phyloP scores from a whole-genome alignment of 2,888 invertebrate species.

The Amiota communis region DNA sequence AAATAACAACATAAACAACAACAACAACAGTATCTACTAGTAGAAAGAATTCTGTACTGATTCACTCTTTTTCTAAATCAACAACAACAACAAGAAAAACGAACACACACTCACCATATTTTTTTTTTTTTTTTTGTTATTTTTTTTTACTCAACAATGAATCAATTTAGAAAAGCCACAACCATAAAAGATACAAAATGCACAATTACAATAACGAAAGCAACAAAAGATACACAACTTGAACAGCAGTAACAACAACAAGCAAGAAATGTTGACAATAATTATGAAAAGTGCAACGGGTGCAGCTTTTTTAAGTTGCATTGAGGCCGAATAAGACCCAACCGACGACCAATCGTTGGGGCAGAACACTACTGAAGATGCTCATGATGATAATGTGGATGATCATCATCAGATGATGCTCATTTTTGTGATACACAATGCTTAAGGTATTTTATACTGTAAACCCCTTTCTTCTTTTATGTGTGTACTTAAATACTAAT shows the following conservation, averaged over 20 bases:
- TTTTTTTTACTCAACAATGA: conserved; percentile 49
- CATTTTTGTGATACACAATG: too few species aligned
- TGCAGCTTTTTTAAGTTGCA: conserved; percentile 49
- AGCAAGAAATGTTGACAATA: conserved; percentile 45
- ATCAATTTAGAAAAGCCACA: conserved; percentile 66
- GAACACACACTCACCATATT: neutral
- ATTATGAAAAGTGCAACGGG: conserved; percentile 64
- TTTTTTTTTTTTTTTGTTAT: too few species aligned
- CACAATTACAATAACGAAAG: conserved; percentile 48
- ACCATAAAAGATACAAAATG: conserved; percentile 55
- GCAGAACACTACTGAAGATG: conserved; percentile 3
- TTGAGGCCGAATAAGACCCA: neutral
- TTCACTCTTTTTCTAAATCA: too few species aligned
- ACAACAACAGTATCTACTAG: neutral
- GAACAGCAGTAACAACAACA: conserved; percentile 57
- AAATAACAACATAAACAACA: conserved; percentile 15
- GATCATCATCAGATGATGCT: too few species aligned
- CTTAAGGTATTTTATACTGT: too few species aligned
- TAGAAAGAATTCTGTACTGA: too few species aligned
- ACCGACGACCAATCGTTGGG: neutral
- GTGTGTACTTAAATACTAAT: neutral
- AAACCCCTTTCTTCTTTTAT: conserved; percentile 21
- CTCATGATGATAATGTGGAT: neutral
- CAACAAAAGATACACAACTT: conserved; percentile 12
- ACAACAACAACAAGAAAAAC: neutral